Evolutionary conservation across 1,140 invertebrate species (phyloP), one percentile per base, ranked within the genome.

Genomic region (Drosophila eugracilis): DNA sequence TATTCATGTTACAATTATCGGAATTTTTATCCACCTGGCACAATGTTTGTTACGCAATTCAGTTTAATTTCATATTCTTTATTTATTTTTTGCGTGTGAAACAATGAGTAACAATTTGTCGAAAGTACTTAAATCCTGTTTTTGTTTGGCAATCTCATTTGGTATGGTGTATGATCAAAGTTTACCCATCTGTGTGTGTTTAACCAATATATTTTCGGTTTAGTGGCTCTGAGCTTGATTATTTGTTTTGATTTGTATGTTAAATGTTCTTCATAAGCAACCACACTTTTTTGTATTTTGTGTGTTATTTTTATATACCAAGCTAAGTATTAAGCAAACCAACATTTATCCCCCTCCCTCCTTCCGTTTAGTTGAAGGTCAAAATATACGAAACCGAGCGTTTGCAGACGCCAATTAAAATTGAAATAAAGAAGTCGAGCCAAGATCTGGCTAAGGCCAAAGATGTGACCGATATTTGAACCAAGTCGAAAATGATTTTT

Each of bases 321-420:
- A 67, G 17, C 36, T 67, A 67, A 67, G 48, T 34, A 34, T 42
- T 65, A 71, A 78, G 81, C 65, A 52, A 84, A 50, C 59, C 58
- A 30, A 75, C 50, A 54, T 63, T 72, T 79, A 79, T 74, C 52
- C 70, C 48, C 84, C n/a, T n/a, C n/a, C n/a, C 52, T 65, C 48
- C 45, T 53, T 67, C 41, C 45, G 26, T 86, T 86, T 86, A 86
- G 81, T 86, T 86, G 32, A 86, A 86, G 80, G 78, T 86, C 63
- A 80, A 88, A 48, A 88, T 86, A 78, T 86, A 86, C 54, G 81
- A 86, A 81, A 83, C 74, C 24, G 70, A 79, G 83, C 41, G 78
- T 72, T 74, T 86, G 74, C 83, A 88, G 53, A 83, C 39, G 59
- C 74, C 81, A 32, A 63, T 67, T 77, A 78, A 44, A 65, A 88